These are phyloP conservation scores for Anolis carolinensis DNA, from an alignment of 2,113 vertebrate species.

Conservation along the genomic window DNA sequence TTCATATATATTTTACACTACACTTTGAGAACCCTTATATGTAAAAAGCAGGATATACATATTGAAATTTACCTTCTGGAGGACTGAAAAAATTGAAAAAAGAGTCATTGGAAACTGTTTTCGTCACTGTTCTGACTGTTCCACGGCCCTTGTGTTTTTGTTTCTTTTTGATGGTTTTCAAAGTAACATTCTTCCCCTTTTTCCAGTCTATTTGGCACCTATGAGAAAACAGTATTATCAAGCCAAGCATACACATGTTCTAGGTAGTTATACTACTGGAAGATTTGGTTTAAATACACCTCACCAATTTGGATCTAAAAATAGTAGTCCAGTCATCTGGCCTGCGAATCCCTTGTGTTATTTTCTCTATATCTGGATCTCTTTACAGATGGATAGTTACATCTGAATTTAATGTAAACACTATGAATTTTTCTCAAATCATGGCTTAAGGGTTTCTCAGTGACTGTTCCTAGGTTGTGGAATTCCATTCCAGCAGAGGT, in stretches of 20 bases:
- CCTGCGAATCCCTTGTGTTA: too few species aligned
- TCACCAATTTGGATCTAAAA: background rate
- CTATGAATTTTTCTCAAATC: too few species aligned
- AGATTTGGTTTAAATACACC: background rate
- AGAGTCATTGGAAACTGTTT: constrained; percentile 97
- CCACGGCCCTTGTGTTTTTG: constrained; percentile 99
- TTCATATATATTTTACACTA: background rate
- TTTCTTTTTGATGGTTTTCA: constrained; percentile 99
- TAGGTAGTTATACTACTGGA: background rate
- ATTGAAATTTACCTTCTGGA: constrained; percentile 84
- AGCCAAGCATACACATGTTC: background rate
- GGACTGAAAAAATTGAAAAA: constrained; percentile 99
- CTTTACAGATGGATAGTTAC: too few species aligned
- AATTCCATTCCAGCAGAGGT: too few species aligned
- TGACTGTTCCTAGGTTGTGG: too few species aligned
- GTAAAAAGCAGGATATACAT: background rate
- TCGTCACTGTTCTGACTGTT: constrained; percentile 96
- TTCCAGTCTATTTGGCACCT: constrained; percentile 98
- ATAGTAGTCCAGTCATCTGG: background rate
- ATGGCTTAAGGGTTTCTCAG: too few species aligned
- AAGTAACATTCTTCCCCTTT: constrained; percentile 97
- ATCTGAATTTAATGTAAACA: too few species aligned
- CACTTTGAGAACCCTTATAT: background rate
- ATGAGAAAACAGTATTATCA: constrained; percentile 2
- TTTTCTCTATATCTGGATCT: too few species aligned